Base-by-base conservation (phyloP, 2,113 vertebrate genomes). In the Alethe diademata region DNA sequence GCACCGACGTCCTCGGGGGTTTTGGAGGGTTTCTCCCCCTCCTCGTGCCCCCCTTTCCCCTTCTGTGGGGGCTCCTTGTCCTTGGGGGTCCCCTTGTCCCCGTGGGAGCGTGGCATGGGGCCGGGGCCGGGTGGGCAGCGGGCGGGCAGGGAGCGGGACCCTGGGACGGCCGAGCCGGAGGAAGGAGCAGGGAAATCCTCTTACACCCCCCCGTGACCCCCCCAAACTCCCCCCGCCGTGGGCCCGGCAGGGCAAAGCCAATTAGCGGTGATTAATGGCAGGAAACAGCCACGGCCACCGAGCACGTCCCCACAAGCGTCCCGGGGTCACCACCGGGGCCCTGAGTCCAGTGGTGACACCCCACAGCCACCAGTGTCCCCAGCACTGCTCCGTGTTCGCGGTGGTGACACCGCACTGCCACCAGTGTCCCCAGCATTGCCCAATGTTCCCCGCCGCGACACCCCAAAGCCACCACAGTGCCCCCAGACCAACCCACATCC, bases 101-200 rank as follows among this genome's bases (percentile, higher is more conserved):
- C 80, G 25, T 57, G 88, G 53, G 80, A 86, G 78, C 93, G 96
- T 57, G 95, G 96, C 96, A 96, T 97, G 93, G 86, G 92, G 91
- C 48, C 12, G 78, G 72, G 92, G 91, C 81, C 24, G 42, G 66
- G 58, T 67, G 83, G 78, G 69, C 65, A 26, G 85, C 36, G 6
- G 56, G 88, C 11, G 28, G 74, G 76, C 67, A 76, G 40, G 66
- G 60, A 88, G 60, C n/a, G 10, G 71, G 71, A 71, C 74, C 33
- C 35, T 5, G 54, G 16, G 67, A 25, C 1, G 53, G 79, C 79
- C 13, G 12, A 73, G 66, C 38, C 54, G 26, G 31, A 61, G 79
- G 84, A 35, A 48, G 78, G 80, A 42, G 57, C 83, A 33, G n/a
- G 29, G 47, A 89, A 96, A 97, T 96, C 96, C 89, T 92, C 96